These are phyloP conservation scores for Rhizomys pruinosus DNA, from an alignment of 2,113 vertebrate species.

Conservation along the genomic window DNA sequence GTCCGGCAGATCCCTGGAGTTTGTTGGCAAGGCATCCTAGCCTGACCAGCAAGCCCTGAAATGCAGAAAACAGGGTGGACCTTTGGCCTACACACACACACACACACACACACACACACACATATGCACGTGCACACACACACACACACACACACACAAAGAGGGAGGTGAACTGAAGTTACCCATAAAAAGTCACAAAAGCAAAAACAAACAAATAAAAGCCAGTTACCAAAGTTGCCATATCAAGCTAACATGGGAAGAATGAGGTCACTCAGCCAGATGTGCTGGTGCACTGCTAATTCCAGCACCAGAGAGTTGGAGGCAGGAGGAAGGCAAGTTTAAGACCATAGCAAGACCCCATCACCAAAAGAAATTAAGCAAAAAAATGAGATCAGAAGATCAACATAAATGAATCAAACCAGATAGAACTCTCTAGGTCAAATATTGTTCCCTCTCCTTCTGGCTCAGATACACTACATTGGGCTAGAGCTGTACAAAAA, in stretches of 20 bases:
- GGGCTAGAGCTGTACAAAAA: not conserved
- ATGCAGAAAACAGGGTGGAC: too few relatives aligned
- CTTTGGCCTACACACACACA: not conserved
- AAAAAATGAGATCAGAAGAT: not conserved
- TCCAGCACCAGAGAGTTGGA: not conserved
- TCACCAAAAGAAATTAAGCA: not conserved
- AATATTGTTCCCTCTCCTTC: not conserved
- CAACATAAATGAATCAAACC: not conserved
- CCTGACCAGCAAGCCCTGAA: not conserved
- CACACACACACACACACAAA: not conserved
- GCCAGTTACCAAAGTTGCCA: not conserved
- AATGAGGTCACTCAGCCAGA: not conserved
- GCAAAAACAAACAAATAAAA: not conserved
- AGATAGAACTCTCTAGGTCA: constrained; percentile 16
- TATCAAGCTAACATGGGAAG: not conserved
- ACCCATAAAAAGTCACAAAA: not conserved
- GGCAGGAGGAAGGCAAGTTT: not conserved
- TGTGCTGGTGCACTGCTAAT: not conserved
- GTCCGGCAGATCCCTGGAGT: too few relatives aligned
- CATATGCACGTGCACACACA: not conserved
- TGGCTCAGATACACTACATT: not conserved
- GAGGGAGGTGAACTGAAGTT: not conserved
- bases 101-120: not conserved
- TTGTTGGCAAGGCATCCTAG: not conserved
- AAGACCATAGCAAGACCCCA: not conserved